A percentile compares a stretch with the other conserved stretches of the same genome.
Conservation (phyloP, 2,797 vertebrate species). For the Trichosurus vulpecula region DNA sequence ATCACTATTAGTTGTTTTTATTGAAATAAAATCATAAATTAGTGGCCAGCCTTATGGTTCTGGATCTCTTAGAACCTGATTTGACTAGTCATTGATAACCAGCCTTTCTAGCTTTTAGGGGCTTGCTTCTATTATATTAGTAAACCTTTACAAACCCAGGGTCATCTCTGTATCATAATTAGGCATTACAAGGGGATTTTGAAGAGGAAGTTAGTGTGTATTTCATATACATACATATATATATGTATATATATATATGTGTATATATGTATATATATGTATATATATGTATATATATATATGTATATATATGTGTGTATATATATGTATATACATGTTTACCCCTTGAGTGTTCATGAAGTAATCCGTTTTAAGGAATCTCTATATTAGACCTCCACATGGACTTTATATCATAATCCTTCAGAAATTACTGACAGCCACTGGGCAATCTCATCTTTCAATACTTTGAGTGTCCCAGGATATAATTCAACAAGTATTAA, state of each 20-base stretch:
- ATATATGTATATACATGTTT: no score
- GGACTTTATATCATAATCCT: neutral
- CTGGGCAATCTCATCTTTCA: neutral
- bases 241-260: no score
- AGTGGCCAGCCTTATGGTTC: neutral
- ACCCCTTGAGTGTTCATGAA: neutral
- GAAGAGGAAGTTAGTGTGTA: neutral
- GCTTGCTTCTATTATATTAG: neutral
- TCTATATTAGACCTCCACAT: neutral
- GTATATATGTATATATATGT: no score
- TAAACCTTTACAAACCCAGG: neutral
- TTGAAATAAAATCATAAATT: neutral
- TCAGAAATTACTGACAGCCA: neutral
- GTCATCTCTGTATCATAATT: neutral
- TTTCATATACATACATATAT: no score
- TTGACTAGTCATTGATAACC: neutral
- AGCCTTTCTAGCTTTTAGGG: neutral
- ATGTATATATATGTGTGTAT: no score
- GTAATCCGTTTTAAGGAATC: neutral
- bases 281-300: no score
- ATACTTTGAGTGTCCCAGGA: neutral
- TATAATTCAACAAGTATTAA: neutral
- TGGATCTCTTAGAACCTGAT: neutral
- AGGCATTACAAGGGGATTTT: neutral
- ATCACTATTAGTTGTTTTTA: neutral